Evolutionary conservation across 2,888 invertebrate species (phyloP).

Genomic region (Tipula vernalis): DNA sequence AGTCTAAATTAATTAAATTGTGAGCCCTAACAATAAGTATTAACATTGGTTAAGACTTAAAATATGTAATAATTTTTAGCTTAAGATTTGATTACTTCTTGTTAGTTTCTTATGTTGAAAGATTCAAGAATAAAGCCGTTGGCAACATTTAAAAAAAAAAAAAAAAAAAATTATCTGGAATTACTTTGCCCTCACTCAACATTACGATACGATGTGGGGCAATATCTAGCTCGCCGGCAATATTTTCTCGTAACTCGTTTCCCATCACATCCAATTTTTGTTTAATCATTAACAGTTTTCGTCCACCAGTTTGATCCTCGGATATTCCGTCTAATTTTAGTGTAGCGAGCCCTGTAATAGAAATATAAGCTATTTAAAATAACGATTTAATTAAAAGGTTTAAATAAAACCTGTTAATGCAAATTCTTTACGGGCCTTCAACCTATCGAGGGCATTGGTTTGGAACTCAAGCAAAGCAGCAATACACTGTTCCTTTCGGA

Average conservation of each 20-base stretch:
- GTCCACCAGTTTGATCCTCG: slow-evolving; percentile 37
- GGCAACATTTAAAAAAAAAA: too few relatives aligned
- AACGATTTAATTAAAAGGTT: neutral
- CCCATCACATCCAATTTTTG: slow-evolving; percentile 42
- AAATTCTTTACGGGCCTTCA: slow-evolving; percentile 54
- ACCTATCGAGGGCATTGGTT: slow-evolving; percentile 54
- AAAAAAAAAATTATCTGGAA: too few relatives aligned
- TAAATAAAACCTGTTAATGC: slow-evolving; percentile 39
- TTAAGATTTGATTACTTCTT: too few relatives aligned
- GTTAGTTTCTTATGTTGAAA: too few relatives aligned
- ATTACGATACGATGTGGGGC: slow-evolving; percentile 40
- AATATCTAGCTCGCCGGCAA: slow-evolving; percentile 38
- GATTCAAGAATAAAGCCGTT: too few relatives aligned
- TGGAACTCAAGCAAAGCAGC: slow-evolving; percentile 50
- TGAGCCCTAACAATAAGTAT: too few relatives aligned
- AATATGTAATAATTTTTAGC: too few relatives aligned
- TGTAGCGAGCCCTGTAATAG: slow-evolving; percentile 48
- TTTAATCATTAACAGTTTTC: slow-evolving; percentile 41
- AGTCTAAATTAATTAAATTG: too few relatives aligned
- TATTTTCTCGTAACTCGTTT: slow-evolving; percentile 40
- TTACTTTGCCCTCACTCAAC: slow-evolving; percentile 52
- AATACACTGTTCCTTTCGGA: slow-evolving; percentile 40
- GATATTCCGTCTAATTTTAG: slow-evolving; percentile 51
- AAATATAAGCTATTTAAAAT: neutral
- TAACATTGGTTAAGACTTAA: too few relatives aligned